Evolutionary conservation across 1,140 invertebrate genomes (phyloP), one percentile per base, ranked within the genome.

Genomic region (Brachionus asplanchnoidis): DNA sequence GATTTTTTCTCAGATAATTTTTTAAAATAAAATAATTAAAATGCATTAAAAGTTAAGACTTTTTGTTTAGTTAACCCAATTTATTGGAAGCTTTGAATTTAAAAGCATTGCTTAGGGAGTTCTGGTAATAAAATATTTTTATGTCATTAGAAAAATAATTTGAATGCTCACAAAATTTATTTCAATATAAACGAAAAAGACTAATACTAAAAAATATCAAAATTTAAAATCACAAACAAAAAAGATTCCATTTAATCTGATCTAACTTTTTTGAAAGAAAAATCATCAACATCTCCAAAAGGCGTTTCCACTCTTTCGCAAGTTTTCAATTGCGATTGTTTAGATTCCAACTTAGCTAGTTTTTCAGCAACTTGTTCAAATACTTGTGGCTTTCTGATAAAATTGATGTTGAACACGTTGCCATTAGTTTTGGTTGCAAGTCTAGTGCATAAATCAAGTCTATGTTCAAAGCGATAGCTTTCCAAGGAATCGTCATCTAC

Each of bases 271-370:
- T n/a, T 65, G 12, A 65, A 82, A 4, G 65, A 60, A 82, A 82
- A 68, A 40, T 82, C 79, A 68, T 68, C 65, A 60, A 82, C 79
- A 82, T 82, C 79, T 12, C 79, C 79, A 40, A 60, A 82, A 14
- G 53, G 79, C 0, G 79, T 82, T 28, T 82, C 79, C 0, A 82
- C 65, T 82, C 79, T 26, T 46, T 82, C 79, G 28, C 79, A 82
- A 36, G 79, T 20, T 26, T 32, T 28, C 9, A 82, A 12, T 44
- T 11, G 23, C 2, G 20, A n/a, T 26, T 82, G 32, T 23, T 44
- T 36, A 6, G 79, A 17, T 12, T 7, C 28, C n/a, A 20, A n/a
- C 20, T 66, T 26, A 28, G 36, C 8, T 1, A 82, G n/a, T 65
- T 60, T 44, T 20, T 42, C 9, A 20, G 36, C 65, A 17, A 82